These are phyloP conservation scores for Sinelater perroti DNA, from an alignment of 2,888 invertebrate genomes.

Conservation along the genomic window DNA sequence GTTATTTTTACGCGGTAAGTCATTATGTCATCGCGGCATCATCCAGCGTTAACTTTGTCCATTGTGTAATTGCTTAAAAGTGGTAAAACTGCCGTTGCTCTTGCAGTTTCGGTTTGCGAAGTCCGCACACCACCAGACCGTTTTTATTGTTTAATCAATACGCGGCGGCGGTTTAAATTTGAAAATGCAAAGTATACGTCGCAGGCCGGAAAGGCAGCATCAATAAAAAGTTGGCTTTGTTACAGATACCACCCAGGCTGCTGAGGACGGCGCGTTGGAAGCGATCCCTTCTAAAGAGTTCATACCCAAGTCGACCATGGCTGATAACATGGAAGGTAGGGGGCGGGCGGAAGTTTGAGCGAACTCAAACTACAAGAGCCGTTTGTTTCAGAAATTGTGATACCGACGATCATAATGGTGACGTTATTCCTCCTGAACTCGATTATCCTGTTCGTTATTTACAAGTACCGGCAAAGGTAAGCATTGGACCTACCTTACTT, in stretches of 20 bases:
- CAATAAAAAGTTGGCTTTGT: neutral
- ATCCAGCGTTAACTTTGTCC: too few relatives aligned
- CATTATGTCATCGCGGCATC: too few relatives aligned
- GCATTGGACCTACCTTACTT: slow-evolving; percentile 24
- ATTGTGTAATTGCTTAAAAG: too few relatives aligned
- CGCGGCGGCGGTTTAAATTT: slow-evolving; percentile 1
- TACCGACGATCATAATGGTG: slow-evolving; percentile 76
- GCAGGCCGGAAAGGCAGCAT: neutral
- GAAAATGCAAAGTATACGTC: neutral
- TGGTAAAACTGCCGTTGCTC: too few relatives aligned
- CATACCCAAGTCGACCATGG: neutral
- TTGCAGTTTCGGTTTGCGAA: too few relatives aligned
- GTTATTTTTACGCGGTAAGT: too few relatives aligned
- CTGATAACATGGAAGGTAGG: slow-evolving; percentile 9
- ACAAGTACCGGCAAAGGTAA: slow-evolving; percentile 76
- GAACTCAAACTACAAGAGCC: slow-evolving; percentile 1
- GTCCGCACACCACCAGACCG: neutral
- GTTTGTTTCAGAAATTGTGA: slow-evolving; percentile 71
- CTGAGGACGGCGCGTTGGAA: neutral
- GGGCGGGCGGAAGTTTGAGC: slow-evolving; percentile 2
- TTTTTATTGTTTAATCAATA: slow-evolving; percentile 18
- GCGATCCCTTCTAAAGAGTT: neutral
- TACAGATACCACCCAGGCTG: neutral
- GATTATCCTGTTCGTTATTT: slow-evolving; percentile 76
- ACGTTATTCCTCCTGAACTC: slow-evolving; percentile 77